Evolutionary conservation across 2,113 vertebrate species (phyloP).

Genomic region (Atherinomorus stipes): DNA sequence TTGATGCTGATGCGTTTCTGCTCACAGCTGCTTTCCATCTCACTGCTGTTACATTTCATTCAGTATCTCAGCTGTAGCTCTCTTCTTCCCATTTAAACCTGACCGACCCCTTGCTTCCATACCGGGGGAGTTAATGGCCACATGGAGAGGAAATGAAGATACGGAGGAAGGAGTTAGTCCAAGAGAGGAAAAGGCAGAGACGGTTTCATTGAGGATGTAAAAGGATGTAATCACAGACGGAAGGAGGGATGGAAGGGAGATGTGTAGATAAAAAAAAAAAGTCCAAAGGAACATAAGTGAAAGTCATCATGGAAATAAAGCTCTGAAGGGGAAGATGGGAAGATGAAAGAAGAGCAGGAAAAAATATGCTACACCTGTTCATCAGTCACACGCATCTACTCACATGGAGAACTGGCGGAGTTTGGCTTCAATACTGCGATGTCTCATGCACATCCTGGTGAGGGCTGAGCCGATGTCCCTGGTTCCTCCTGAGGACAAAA

Average conservation of each 20-base stretch:
- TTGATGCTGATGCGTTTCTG: not conserved
- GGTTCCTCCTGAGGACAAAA: constrained; percentile 85
- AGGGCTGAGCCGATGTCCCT: constrained; percentile 91
- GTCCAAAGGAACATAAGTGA: not conserved
- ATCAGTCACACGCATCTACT: constrained; percentile 61
- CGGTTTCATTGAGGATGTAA: not conserved
- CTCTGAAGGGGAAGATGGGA: not conserved
- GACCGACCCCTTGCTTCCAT: not conserved
- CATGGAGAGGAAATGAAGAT: not conserved
- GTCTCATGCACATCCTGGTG: constrained; percentile 95
- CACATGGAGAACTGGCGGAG: constrained; percentile 93
- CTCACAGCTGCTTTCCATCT: not conserved
- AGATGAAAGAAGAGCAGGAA: constrained; percentile 15
- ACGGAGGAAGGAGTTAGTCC: not conserved
- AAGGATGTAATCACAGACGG: not conserved
- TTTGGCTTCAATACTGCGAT: constrained; percentile 93
- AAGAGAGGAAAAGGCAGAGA: not conserved
- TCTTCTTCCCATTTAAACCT: not conserved
- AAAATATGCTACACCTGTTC: constrained; percentile 48
- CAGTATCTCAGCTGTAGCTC: constrained; percentile 17
- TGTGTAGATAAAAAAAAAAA: too few relatives aligned
- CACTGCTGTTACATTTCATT: not conserved
- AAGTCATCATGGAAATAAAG: not conserved
- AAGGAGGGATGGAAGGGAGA: not conserved
- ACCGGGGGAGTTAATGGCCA: constrained; percentile 25